A percentile compares a stretch with the other conserved stretches of the same genome.
These are phyloP conservation scores for Eueides isabella DNA, from an alignment of 1,140 invertebrate species.

Conservation along the genomic window DNA sequence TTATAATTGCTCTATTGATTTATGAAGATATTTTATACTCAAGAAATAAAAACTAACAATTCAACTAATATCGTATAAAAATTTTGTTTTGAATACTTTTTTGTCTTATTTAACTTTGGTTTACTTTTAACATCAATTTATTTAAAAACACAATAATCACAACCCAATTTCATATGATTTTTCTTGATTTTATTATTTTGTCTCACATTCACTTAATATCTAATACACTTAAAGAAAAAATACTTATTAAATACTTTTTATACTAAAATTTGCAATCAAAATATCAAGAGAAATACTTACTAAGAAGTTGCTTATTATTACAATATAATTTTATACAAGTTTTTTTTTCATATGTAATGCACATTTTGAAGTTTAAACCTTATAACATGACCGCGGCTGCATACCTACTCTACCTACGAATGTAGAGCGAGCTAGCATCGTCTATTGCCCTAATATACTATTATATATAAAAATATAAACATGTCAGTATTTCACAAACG, in stretches of 20 bases:
- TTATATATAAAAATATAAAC: neutral
- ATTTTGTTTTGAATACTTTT: no score
- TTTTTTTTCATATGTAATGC: neutral
- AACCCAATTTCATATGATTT: neutral
- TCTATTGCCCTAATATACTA: conserved; percentile 3
- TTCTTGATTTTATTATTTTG: neutral
- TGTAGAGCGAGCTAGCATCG: neutral
- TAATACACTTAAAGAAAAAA: neutral
- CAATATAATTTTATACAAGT: neutral
- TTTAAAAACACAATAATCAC: neutral
- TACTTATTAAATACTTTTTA: neutral
- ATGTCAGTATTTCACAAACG: neutral
- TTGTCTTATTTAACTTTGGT: no score
- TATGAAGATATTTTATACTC: no score
- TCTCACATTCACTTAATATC: no score
- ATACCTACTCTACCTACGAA: neutral
- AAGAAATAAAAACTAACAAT: no score
- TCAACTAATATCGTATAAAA: no score
- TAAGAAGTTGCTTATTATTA: neutral
- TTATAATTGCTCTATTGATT: neutral
- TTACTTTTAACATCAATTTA: neutral
- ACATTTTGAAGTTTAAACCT: neutral
- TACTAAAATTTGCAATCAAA: no score
- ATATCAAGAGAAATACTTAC: no score
- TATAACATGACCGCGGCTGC: neutral